Base-by-base conservation (phyloP, 2,888 invertebrate genomes). In the Mesodorylaimus sp. region DNA sequence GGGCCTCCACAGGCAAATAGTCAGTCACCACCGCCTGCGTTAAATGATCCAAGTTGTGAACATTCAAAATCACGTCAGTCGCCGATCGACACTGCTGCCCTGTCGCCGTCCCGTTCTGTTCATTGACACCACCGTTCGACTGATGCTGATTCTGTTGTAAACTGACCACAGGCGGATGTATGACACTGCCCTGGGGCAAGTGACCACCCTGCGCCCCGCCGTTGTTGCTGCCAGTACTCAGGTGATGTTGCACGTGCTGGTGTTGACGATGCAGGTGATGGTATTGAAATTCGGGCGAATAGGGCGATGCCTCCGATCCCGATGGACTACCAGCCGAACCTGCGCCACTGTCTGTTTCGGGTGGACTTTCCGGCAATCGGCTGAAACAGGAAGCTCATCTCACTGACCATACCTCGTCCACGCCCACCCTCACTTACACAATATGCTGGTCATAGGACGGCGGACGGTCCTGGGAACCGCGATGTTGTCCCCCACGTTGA, bases 291-390 rank as follows among this genome's bases (percentile, higher is more conserved):
- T 41, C 41, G 41, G 41, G 41, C 19, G 41, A 39, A 23, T n/a
- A 39, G 41, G 41, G 21, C 19, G 41, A 39, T n/a, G 41, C 10
- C n/a, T 5, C 41, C 7, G 41, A 39, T 7, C 45, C 29, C 2
- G 41, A 46, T 16, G 52, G 49, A 32, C 45, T 50, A 27, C 49
- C 49, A 23, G 52, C 48, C 21, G 52, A 52, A 26, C 48, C 41
- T 24, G 49, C 49, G 19, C 44, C 49, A 5, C 49, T 44, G 37
- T 52, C 49, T 5, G 52, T 51, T 13, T 51, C 51, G 10, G 51
- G 51, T 2, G 51, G 51, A 43, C 43, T 43, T 2, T 51, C 51
- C 19, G 51, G 51, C 24, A 51, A 32, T 16, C 48, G 28, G 25
- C 41, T 32, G 36, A 28, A 21, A 46, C 3, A 32, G 10, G 13